These are phyloP conservation scores for Eriosoma lanigerum DNA, from an alignment of 1,140 invertebrate species.

Conservation along the genomic window DNA sequence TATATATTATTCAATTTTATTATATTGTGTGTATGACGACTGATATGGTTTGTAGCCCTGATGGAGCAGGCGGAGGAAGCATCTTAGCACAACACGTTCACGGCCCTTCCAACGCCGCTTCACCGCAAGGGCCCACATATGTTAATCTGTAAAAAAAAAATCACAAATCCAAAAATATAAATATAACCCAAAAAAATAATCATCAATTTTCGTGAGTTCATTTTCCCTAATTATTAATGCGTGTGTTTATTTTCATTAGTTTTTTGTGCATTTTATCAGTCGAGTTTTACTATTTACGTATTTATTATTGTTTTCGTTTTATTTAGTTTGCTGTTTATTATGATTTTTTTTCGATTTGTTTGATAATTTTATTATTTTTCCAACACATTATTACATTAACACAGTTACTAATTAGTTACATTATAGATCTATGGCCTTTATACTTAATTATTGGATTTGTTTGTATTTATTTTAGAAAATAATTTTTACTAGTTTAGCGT, in stretches of 20 bases:
- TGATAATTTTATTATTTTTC: slow-evolving; percentile 16
- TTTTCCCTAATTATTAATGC: slow-evolving; percentile 52
- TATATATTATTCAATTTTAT: not conserved
- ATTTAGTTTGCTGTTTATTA: slow-evolving; percentile 53
- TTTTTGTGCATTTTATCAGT: slow-evolving; percentile 54
- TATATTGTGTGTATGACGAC: slow-evolving; percentile 51
- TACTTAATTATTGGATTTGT: slow-evolving; percentile 26
- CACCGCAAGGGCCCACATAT: slow-evolving; percentile 87
- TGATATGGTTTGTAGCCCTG: slow-evolving; percentile 54
- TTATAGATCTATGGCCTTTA: not conserved
- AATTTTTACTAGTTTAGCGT: slow-evolving; percentile 13
- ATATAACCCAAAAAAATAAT: slow-evolving; percentile 27
- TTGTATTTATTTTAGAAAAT: slow-evolving; percentile 3
- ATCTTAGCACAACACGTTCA: slow-evolving; percentile 56
- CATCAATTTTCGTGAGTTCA: slow-evolving; percentile 55
- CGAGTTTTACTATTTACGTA: slow-evolving; percentile 39
- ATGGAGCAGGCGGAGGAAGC: slow-evolving; percentile 52
- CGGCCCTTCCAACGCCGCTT: slow-evolving; percentile 68
- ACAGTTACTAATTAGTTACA: slow-evolving; percentile 7
- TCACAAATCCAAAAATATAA: slow-evolving; percentile 56
- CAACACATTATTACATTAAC: slow-evolving; percentile 15
- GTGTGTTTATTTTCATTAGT: slow-evolving; percentile 55
- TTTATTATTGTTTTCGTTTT: slow-evolving; percentile 42
- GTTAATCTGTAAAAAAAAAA: slow-evolving; percentile 83
- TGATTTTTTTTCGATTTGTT: slow-evolving; percentile 44